Percentiles rank a stretch among this genome's conserved stretches.
phyloP scores from a whole-genome alignment of 2,113 vertebrate species.

The Pomatostomus ruficeps region DNA sequence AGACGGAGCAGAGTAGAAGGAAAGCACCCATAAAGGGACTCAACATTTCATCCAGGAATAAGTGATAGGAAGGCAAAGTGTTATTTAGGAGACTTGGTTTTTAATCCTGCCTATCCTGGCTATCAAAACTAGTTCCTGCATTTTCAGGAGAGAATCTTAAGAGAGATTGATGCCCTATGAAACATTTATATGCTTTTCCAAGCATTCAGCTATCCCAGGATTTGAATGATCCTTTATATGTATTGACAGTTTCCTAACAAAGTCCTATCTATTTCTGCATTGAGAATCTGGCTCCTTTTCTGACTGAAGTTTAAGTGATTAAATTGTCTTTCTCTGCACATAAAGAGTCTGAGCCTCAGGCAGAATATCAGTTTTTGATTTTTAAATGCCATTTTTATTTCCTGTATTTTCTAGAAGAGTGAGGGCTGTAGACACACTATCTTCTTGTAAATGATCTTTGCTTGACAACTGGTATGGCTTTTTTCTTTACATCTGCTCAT shows the following conservation, averaged over 20 bases:
- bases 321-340: background rate
- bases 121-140: background rate
- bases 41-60: background rate
- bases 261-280: background rate
- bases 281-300: background rate
- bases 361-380: background rate
- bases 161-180: background rate
- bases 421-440: background rate
- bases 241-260: background rate
- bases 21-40: background rate
- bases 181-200: background rate
- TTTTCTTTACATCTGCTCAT: background rate
- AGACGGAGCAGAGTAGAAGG: background rate
- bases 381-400: background rate
- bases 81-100: background rate
- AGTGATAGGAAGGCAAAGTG: background rate
- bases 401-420: background rate
- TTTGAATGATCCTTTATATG: background rate
- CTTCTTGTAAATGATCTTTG: background rate
- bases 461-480: background rate
- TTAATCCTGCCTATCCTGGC: background rate
- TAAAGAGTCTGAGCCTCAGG: background rate
- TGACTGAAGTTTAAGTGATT: background rate
- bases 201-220: background rate
- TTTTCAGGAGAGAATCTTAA: background rate